Base-by-base conservation (phyloP, 2,888 invertebrate genomes). In the Zaprionus lineosus region DNA sequence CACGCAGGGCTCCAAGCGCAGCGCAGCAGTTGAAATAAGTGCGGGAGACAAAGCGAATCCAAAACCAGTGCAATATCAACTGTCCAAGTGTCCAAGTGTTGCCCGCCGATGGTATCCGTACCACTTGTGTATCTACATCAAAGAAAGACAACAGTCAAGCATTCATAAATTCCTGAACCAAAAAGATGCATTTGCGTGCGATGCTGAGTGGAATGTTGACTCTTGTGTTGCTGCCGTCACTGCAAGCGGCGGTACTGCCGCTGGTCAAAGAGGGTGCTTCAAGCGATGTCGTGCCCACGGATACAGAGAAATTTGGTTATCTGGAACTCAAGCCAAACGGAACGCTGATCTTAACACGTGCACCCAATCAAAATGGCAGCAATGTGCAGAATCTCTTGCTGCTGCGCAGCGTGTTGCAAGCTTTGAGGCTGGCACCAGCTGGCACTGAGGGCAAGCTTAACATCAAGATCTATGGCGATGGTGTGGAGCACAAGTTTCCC, bases 401-500 rank as follows among this genome's bases (percentile, higher is more conserved):
- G 11, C 43, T 88, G 18, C 74, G 73, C 3, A 75, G 71, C 28
- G 72, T 86, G 8, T 29, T 87, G 48, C 84, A 73, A 6, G 86
- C 77, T 0, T 48, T 87, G 1, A 79, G 72, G 19, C 16, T 71
- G 36, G 51, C 62, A 2, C 51, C 53, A 0, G 19, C 9, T n/a
- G 37, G 24, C 1, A 52, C 50, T n/a, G 44, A 60, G 6, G 28
- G 40, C 7, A 72, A 74, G 15, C 46, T 86, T 1, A 70, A 74
- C 28, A 60, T 85, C 2, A 88, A 86, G 74, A 87, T 90, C 39
- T 90, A 88, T 61, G 90, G 90, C 12, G 88, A 87, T 2, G 89
- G 90, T 2, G 85, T 79, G 16, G 90, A 90, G 65, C 92, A 92
- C 1, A 91, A 93, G 82, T 93, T 95, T 85, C 94, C 94, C 3